Percentiles rank a stretch among this genome's conserved stretches.
These are phyloP conservation scores for Brachypteracias leptosomus DNA, from an alignment of 2,113 vertebrate species.

Conservation along the genomic window DNA sequence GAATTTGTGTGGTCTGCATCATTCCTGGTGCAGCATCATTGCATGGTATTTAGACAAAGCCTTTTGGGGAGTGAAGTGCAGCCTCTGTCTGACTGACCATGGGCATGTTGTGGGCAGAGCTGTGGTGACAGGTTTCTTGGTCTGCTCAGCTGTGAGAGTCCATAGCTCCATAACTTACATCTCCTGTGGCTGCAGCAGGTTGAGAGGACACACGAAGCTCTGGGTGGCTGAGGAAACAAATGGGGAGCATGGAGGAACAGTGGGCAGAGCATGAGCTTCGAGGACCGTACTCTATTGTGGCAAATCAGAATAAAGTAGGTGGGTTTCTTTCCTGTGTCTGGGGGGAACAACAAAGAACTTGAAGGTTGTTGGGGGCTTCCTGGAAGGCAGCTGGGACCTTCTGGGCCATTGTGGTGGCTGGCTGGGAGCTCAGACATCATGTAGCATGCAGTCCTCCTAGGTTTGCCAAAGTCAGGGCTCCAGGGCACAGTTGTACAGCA, in stretches of 20 bases:
- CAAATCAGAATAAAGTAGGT: neutral
- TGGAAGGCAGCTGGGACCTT: neutral
- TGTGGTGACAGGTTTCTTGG: neutral
- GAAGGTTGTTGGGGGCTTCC: neutral
- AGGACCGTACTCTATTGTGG: neutral
- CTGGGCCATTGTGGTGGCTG: neutral
- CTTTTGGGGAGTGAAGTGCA: neutral
- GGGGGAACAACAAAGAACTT: neutral
- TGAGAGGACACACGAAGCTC: neutral
- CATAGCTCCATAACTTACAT: neutral
- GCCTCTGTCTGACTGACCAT: neutral
- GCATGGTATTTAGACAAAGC: neutral
- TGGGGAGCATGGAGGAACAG: neutral
- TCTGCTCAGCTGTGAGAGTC: neutral
- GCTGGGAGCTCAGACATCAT: neutral
- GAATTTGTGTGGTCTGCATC: neutral
- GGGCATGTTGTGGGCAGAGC: neutral
- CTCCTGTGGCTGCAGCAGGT: neutral
- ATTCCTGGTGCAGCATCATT: neutral
- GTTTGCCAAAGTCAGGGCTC: neutral
- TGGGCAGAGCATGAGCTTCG: neutral
- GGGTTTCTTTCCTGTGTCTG: neutral
- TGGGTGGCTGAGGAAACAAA: neutral
- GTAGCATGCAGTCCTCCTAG: neutral
- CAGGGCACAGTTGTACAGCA: neutral